phyloP scores from a whole-genome alignment of 2,113 vertebrate genomes.

The Colinus virginianus region DNA sequence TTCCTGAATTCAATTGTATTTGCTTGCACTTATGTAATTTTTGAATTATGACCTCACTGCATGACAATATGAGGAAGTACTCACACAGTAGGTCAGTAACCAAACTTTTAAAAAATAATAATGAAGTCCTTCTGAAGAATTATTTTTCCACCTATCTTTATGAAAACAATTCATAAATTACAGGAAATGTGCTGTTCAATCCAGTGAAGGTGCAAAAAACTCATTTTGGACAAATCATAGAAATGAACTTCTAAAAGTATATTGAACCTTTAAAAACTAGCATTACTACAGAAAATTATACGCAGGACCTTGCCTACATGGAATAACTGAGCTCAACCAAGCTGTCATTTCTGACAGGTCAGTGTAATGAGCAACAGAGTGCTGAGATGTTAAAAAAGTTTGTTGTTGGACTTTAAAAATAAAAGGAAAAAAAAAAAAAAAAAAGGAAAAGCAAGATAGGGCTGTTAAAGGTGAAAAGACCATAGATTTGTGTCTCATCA shows the following conservation, averaged over 20 bases:
- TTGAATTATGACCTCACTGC: conserved; percentile 34
- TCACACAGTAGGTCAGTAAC: conserved; percentile 24
- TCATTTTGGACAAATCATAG: conserved; percentile 73
- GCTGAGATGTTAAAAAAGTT: conserved; percentile 80
- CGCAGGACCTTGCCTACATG: conserved; percentile 81
- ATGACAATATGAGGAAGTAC: conserved; percentile 26
- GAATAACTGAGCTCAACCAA: conserved; percentile 78
- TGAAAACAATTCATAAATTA: conserved; percentile 73
- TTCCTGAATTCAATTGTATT: conserved; percentile 49
- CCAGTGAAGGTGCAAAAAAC: conserved; percentile 57
- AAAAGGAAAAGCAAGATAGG: conserved; percentile 66
- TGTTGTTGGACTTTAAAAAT: not conserved
- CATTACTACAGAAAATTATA: conserved; percentile 77
- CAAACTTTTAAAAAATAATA: not conserved
- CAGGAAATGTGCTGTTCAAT: conserved; percentile 56
- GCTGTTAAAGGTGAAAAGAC: conserved; percentile 72
- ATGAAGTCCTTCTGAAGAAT: not conserved
- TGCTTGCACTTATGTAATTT: conserved; percentile 23
- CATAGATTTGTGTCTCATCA: conserved; percentile 73
- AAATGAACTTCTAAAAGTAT: conserved; percentile 76
- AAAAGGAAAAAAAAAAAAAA: too few relatives aligned
- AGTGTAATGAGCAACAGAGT: conserved; percentile 81
- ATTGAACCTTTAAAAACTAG: conserved; percentile 78
- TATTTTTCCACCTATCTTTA: conserved; percentile 61
- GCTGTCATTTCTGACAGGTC: conserved; percentile 84